Base-by-base conservation (phyloP, 2,888 invertebrate species). In the Mythimna loreyi region DNA sequence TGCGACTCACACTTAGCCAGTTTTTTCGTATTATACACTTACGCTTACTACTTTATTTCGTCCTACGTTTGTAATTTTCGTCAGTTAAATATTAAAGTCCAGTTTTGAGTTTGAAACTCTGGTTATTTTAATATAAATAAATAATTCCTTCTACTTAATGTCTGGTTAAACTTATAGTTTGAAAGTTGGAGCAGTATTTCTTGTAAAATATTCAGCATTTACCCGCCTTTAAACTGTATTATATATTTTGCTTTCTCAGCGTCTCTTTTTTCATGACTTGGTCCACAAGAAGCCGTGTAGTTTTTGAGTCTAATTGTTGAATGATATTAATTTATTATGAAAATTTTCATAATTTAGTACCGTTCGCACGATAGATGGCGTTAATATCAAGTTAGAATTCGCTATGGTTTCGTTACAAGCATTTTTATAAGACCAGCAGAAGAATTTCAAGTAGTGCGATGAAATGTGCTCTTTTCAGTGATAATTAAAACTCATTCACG, bases 21-120 rank as follows among this genome's bases (percentile, higher is more conserved):
- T n/a, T n/a, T n/a, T 28, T 28, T 28, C 28, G 4, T 28, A 28
- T 28, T 45, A 33, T 33, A 25, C 28, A 49, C n/a, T 36, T 56
- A 65, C 33, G 21, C 21, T 30, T 21, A 45, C 33, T 53, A 60
- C 60, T 43, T 19, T 19, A 66, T 50, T 60, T 28, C 3, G 11
- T n/a, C 47, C 13, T 64, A 5, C 55, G 11, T 36, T 33, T 28
- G 28, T 40, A 43, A 5, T n/a, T n/a, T 7, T 4, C 8, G 11
- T 36, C 5, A 28, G 2, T 30, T 30, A 30, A 55, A 55, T 21
- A 28, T 43, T 57, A 1, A 36, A 40, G 40, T 19, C 9, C 16
- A 33, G 40, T 23, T 40, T 21, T 8, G 8, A 11, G 8, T 40
- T 68, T 40, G 0, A 68, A 25, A 19, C 8, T 11, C 8, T 45